Percentiles rank a stretch among this genome's conserved stretches.
Evolutionary conservation across 1,140 invertebrate species (phyloP).

Genomic region (Cherax destructor): DNA sequence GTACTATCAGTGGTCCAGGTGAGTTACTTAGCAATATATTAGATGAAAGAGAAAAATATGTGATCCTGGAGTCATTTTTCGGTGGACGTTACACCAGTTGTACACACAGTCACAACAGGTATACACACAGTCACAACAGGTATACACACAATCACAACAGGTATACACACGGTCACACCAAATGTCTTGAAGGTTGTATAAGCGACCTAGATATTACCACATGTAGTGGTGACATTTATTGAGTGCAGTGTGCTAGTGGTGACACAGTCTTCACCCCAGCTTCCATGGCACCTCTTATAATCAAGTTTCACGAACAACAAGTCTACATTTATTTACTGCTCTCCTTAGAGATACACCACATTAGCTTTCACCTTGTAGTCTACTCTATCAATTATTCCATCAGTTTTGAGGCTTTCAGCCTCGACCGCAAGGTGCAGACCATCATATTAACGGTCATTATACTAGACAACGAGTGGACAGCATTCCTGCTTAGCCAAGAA

Average conservation of each 20-base stretch:
- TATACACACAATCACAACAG: too few relatives aligned
- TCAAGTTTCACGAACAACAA: constrained; percentile 9
- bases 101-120: too few relatives aligned
- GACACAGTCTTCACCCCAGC: background rate
- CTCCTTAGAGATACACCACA: background rate
- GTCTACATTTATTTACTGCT: background rate
- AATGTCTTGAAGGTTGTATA: too few relatives aligned
- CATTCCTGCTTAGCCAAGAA: background rate
- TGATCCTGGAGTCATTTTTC: too few relatives aligned
- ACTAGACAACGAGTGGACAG: background rate
- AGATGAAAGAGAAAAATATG: too few relatives aligned
- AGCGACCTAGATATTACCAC: background rate
- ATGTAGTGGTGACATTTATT: background rate
- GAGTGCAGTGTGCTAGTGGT: constrained; percentile 5
- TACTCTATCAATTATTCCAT: constrained; percentile 14
- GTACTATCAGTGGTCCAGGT: too few relatives aligned
- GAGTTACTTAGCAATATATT: too few relatives aligned
- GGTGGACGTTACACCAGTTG: too few relatives aligned
- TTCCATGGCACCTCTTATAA: background rate
- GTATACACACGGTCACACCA: too few relatives aligned
- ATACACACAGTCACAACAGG: too few relatives aligned
- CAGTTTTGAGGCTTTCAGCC: background rate
- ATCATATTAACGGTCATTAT: background rate
- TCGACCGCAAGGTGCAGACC: constrained; percentile 7
- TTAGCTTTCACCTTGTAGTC: constrained; percentile 14